Evolutionary conservation across 2,797 vertebrate genomes (phyloP).

Genomic region (Pachyuromys duprasi): DNA sequence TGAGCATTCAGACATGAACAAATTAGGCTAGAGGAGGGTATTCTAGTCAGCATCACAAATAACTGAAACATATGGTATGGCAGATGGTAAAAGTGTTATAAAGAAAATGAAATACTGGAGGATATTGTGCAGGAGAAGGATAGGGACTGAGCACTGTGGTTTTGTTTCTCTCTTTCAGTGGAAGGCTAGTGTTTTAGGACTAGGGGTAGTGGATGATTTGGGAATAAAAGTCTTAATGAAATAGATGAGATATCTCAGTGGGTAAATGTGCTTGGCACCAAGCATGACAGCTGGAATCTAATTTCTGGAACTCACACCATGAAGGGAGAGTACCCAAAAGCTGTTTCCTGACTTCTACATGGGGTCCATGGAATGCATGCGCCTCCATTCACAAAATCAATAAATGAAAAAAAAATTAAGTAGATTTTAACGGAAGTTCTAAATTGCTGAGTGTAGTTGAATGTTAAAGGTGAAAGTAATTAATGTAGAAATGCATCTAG

Average conservation of each 20-base stretch:
- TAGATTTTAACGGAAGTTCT: background rate
- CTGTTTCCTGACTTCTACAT: background rate
- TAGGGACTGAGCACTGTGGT: accelerated
- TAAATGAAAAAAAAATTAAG: background rate
- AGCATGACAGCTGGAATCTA: background rate
- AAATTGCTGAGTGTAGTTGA: background rate
- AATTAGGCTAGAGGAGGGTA: background rate
- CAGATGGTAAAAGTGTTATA: background rate
- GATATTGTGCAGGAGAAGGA: background rate
- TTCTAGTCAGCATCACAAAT: constrained; percentile 34
- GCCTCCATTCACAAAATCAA: background rate
- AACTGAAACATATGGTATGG: background rate
- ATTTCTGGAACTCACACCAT: background rate
- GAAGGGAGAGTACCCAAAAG: background rate
- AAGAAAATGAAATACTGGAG: background rate
- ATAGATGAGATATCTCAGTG: background rate
- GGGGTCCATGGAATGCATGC: background rate
- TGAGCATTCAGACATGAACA: background rate
- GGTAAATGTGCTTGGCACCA: background rate
- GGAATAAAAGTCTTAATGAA: background rate
- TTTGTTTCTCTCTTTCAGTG: background rate
- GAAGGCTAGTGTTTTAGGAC: background rate
- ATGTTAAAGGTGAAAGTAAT: too few species aligned
- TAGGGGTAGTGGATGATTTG: background rate
- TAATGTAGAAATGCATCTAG: background rate